phyloP scores from a whole-genome alignment of 2,113 vertebrate genomes.

The Mesembrinibis cayennensis region DNA sequence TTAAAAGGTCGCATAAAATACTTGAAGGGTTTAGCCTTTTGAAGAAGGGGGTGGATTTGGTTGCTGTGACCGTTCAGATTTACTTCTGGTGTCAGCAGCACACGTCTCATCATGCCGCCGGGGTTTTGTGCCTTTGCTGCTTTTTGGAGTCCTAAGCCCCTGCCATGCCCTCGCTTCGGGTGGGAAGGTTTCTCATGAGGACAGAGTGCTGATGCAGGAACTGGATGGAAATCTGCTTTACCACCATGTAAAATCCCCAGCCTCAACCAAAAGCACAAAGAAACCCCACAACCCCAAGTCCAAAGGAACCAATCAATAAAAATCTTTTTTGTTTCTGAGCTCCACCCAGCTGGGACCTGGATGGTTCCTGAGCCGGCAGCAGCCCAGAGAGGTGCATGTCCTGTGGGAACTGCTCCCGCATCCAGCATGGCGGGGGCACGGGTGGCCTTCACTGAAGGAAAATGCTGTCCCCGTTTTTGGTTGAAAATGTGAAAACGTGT shows the following conservation, averaged over 20 bases:
- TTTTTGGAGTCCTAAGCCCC: neutral
- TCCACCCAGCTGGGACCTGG: neutral
- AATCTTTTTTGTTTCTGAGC: neutral
- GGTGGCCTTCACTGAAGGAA: neutral
- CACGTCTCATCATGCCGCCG: accelerated
- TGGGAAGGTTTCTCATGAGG: neutral
- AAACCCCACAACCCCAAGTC: neutral
- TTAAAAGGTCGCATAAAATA: neutral
- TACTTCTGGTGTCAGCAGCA: neutral
- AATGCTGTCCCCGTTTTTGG: accelerated
- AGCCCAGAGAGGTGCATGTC: neutral
- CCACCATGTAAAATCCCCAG: neutral
- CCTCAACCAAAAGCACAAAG: neutral
- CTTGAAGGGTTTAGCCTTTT: neutral
- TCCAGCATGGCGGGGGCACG: neutral
- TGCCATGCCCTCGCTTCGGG: accelerated
- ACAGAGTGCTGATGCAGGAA: neutral
- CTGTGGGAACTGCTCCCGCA: neutral
- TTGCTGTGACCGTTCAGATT: neutral
- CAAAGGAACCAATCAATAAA: neutral
- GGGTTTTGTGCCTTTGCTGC: neutral
- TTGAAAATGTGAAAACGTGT: neutral
- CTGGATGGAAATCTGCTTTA: neutral
- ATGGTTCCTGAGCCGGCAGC: neutral
- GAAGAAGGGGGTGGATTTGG: neutral